Base-by-base conservation (phyloP, 2,797 vertebrate species). In the Amniataba percoides region DNA sequence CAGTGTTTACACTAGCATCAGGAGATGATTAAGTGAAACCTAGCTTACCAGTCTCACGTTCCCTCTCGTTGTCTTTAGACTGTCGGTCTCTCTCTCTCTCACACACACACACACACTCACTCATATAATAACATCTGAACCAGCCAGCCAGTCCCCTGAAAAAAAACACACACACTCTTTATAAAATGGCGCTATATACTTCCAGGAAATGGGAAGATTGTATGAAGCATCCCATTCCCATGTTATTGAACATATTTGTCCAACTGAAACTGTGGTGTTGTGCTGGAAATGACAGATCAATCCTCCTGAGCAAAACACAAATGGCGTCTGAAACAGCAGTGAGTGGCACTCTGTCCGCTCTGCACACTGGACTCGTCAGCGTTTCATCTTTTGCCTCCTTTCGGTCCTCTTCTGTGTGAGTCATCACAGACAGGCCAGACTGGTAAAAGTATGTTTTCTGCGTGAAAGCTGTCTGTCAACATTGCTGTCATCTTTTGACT, bases 1-100 rank as follows among this genome's bases (percentile, higher is more conserved):
- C 81, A 59, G 89, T 92, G 91, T 94, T 94, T 93, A 94, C 91
- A 87, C 82, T 71, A 84, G 85, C 90, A 93, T 93, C 87, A 85
- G 89, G 88, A 89, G 79, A 87, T 88, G 89, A 93, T 94, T 92
- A 93, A 78, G 81, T 88, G 84, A 91, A 92, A 89, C 70, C 79
- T 67, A 75, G 80, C 64, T 59, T 78, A 83, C 85, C 80, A 80
- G 86, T 91, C 80, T 93, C 86, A 84, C 64, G 43, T 93, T 91
- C 82, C 85, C 34, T 4, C 42, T 69, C 49, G 34, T 74, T 82
- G 42, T 82, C 69, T 77, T 77, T 81, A 61, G 65, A 82, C 75
- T 82, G 71, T 66, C 39, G 66, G 68, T 43, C 65, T 62, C 61
- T 70, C 65, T 31, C 27, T 31, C 27, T 31, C 27, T 31, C 27